Evolutionary conservation across 2,888 invertebrate species (phyloP).

Genomic region (Hirtodrosophila trivittata): DNA sequence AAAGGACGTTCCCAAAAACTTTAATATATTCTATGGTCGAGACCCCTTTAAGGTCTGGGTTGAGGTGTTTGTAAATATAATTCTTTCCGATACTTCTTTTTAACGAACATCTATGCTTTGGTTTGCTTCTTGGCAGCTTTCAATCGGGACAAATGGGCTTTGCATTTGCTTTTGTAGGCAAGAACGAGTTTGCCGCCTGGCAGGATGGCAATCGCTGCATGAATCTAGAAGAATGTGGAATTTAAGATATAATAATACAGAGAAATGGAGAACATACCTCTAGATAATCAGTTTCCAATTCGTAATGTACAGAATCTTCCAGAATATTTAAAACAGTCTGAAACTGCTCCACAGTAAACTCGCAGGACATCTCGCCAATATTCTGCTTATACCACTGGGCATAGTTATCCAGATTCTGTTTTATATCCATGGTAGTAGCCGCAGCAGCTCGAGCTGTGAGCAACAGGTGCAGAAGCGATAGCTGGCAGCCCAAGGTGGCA

Average conservation of each 20-base stretch:
- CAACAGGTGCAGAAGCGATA: conserved; percentile 71
- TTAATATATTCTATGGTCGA: conserved; percentile 43
- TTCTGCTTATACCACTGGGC: conserved; percentile 82
- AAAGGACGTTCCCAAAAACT: conserved; percentile 72
- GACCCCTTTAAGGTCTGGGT: no score
- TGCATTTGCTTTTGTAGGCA: conserved; percentile 78
- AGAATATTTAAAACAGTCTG: conserved; percentile 69
- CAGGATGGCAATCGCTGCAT: conserved; percentile 77
- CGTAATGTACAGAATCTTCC: conserved; percentile 73
- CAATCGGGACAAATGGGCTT: conserved; percentile 66
- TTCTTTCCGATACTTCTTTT: conserved; percentile 1
- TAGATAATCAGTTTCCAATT: conserved; percentile 75
- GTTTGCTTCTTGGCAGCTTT: conserved; percentile 40
- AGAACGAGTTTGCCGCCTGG: conserved; percentile 82
- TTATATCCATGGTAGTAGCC: conserved; percentile 72
- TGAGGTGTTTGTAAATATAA: conserved; percentile 34
- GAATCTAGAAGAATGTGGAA: conserved; percentile 63
- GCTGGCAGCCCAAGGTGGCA: conserved; percentile 55
- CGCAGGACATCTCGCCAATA: conserved; percentile 82
- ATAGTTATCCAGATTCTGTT: conserved; percentile 75
- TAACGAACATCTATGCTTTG: conserved; percentile 24
- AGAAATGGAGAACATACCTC: conserved; percentile 78
- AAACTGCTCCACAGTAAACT: conserved; percentile 71
- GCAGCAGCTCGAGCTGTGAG: conserved; percentile 76
- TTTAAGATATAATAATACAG: no score